Percentiles rank a stretch among this genome's conserved stretches.
phyloP scores from a whole-genome alignment of 2,888 invertebrate species.

The Acleris laterana region DNA sequence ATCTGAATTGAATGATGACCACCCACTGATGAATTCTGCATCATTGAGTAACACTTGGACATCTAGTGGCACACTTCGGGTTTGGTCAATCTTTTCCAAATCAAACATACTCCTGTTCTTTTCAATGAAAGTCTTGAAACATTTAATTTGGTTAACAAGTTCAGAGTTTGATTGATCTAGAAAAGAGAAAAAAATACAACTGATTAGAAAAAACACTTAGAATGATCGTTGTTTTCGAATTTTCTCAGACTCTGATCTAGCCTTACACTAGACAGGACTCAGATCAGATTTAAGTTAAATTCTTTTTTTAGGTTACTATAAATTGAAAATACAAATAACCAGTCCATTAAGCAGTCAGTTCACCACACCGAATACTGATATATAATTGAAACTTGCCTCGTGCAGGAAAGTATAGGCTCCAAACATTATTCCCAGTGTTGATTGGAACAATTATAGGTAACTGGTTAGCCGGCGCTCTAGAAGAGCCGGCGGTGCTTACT shows the following conservation, averaged over 20 bases:
- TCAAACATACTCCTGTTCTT: constrained; percentile 76
- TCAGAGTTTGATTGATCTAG: constrained; percentile 64
- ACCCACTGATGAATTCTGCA: constrained; percentile 80
- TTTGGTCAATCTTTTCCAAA: constrained; percentile 84
- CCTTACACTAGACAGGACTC: too few species aligned
- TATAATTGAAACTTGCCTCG: constrained; percentile 77
- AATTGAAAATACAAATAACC: too few species aligned
- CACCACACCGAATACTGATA: too few species aligned
- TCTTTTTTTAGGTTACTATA: too few species aligned
- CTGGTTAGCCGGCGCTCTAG: constrained; percentile 72
- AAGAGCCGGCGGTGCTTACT: constrained; percentile 58
- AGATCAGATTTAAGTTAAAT: too few species aligned
- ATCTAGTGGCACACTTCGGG: constrained; percentile 84
- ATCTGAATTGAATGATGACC: constrained; percentile 87
- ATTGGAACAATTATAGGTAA: constrained; percentile 64
- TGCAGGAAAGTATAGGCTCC: constrained; percentile 91
- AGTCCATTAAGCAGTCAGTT: too few species aligned
- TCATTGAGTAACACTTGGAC: constrained; percentile 83
- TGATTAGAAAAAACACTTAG: too few species aligned
- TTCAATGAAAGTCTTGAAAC: constrained; percentile 63
- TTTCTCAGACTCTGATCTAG: too few species aligned
- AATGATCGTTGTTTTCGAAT: too few species aligned
- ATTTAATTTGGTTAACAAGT: constrained; percentile 50
- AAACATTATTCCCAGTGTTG: constrained; percentile 84
- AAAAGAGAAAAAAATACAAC: constrained; percentile 44